A percentile compares a stretch with the other conserved stretches of the same genome.
Conservation (phyloP, 2,113 vertebrate species). For the human (Homo sapiens) region GRCh38 chr9:84198001-84198500, state of each 20-base stretch:
- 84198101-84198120: background rate
- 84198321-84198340: background rate
- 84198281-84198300: background rate
- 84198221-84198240: background rate
- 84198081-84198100: background rate
- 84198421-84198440: too few species aligned
- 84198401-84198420: too few species aligned
- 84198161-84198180: background rate
- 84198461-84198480: too few species aligned
- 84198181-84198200: background rate
- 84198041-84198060: background rate
- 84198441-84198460: too few species aligned
- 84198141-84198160: background rate
- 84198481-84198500: too few species aligned
- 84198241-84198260: background rate
- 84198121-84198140: background rate
- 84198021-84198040: background rate
- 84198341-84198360: background rate
- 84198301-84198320: background rate
- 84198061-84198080: background rate
- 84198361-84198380: background rate
- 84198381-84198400: too few species aligned
- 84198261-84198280: background rate
- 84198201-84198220: background rate
- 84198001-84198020: background rate